Evolutionary conservation across 1,140 invertebrate genomes (phyloP), one percentile per base, ranked within the genome.

Genomic region (Drosophila watanabei): DNA sequence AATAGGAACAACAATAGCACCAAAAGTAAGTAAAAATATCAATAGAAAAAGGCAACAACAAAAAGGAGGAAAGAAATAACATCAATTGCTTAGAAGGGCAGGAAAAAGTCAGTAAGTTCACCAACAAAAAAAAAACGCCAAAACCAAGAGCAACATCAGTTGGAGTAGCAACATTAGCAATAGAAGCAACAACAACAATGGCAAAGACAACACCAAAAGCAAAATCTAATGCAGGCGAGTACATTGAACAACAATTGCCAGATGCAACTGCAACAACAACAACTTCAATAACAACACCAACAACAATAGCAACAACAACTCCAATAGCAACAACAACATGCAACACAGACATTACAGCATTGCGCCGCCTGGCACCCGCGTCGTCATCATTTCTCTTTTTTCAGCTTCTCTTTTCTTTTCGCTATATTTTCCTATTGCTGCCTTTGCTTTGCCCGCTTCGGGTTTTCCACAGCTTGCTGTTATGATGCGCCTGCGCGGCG

Each of bases 401-500:
- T 10, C 24, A 48, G 46, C 46, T 48, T 39, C 33, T 13, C 51
- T 35, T n/a, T 14, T 37, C 33, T 37, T 37, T 9, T 28, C n/a
- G 37, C 35, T n/a, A 54, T 37, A 62, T 35, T 62, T 51, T 33
- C 45, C 14, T n/a, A 35, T 62, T 3, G 46, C 20, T 18, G 8
- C 49, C 28, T 62, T 65, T 46, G 35, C 43, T 56, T 49, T 63
- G 41, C 30, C 16, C 41, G 48, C 71, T 80, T 80, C 84, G 86
- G 86, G 69, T 90, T 90, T 90, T 90, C 86, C 86, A 81, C 80
- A 48, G 68, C 58, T 20, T 60, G 72, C 41, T 78, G 68, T 52
- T 77, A 52, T 88, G 84, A 66, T 83, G 86, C 85, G 77, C 77
- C 75, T 75, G 81, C 80, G 68, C 75, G 45, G 82, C 86, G 86